Base-by-base conservation (phyloP, 2,113 vertebrate species). In the Dipodomys ordii region DNA sequence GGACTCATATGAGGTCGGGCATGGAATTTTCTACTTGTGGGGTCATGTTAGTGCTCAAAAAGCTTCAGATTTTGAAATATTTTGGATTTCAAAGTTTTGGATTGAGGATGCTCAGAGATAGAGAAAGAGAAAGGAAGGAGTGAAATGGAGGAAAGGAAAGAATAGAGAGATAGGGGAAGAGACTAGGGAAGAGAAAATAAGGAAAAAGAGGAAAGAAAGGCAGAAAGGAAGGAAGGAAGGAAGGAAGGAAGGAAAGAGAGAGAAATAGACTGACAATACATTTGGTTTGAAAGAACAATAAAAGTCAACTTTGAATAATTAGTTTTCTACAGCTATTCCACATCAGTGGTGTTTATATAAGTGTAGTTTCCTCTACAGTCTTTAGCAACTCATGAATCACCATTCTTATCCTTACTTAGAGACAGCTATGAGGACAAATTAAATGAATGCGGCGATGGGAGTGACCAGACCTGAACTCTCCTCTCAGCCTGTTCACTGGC, bases 381-480 rank as follows among this genome's bases (percentile, higher is more conserved):
- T 90, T 96, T 94, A 96, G 88, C 94, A 95, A 94, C 72, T 95
- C 96, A 93, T 96, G 97, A 95, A 93, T 97, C 95, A 95, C 2
- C 0, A 49, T 35, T 80, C 93, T 97, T 93, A 96, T 87, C 96
- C 96, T 94, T 77, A 79, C 80, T 65, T 15, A 30, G 77, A 95
- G 91, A 93, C 95, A 90, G 91, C 87, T 44, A 30, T 65, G 79
- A 87, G 95, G 95, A 94, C 93, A 89, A 74, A 76, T 1, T 65
- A 44, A 91, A 88, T 44, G 85, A 46, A 23, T 68, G 7, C 19
- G 76, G 71, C 2, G 6, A 87, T 22, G 67, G 94, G 91, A 94
- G 92, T 49, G 86, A 86, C 32, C 28, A 2, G 77, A 39, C 69
- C 92, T 67, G 87, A 83, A 85, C 65, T 72, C 87, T 71, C 95